phyloP scores from a whole-genome alignment of 1,140 invertebrate species.

The Sitodiplosis mosellana region DNA sequence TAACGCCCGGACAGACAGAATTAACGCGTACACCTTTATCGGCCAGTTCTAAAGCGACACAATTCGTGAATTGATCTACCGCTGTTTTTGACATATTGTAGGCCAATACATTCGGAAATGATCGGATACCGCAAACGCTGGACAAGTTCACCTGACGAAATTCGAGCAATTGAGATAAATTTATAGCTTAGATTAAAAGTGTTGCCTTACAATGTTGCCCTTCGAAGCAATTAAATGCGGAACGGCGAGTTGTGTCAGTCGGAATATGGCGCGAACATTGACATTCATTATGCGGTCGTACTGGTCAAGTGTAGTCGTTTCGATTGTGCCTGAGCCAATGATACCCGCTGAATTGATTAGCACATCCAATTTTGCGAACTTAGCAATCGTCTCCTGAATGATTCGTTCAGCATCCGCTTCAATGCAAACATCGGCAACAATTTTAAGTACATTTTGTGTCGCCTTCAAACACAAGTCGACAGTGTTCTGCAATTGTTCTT shows the following conservation, averaged over 20 bases:
- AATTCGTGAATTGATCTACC: slow-evolving; percentile 77
- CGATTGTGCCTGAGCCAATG: slow-evolving; percentile 60
- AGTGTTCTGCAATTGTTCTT: slow-evolving; percentile 33
- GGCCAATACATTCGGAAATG: slow-evolving; percentile 55
- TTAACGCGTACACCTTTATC: slow-evolving; percentile 70
- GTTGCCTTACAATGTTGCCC: slow-evolving; percentile 48
- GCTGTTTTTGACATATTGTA: slow-evolving; percentile 82
- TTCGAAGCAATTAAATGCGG: slow-evolving; percentile 66
- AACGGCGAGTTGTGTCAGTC: slow-evolving; percentile 65
- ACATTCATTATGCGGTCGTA: slow-evolving; percentile 70
- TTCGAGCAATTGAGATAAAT: too few relatives aligned
- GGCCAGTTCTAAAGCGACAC: slow-evolving; percentile 59
- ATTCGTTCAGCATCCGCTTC: slow-evolving; percentile 56
- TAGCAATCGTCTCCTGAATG: slow-evolving; percentile 44
- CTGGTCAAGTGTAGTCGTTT: slow-evolving; percentile 62
- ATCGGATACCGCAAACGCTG: slow-evolving; percentile 66
- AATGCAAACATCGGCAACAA: slow-evolving; percentile 44
- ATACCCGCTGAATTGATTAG: slow-evolving; percentile 80
- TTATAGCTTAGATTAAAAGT: too few relatives aligned
- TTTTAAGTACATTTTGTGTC: not conserved
- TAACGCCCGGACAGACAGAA: slow-evolving; percentile 64
- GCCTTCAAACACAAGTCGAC: slow-evolving; percentile 33
- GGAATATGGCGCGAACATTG: slow-evolving; percentile 69
- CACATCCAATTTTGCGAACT: slow-evolving; percentile 54
- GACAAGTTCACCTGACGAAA: slow-evolving; percentile 91